These are phyloP conservation scores for Orthosia gracilis DNA, from an alignment of 2,888 invertebrate species.

Conservation along the genomic window DNA sequence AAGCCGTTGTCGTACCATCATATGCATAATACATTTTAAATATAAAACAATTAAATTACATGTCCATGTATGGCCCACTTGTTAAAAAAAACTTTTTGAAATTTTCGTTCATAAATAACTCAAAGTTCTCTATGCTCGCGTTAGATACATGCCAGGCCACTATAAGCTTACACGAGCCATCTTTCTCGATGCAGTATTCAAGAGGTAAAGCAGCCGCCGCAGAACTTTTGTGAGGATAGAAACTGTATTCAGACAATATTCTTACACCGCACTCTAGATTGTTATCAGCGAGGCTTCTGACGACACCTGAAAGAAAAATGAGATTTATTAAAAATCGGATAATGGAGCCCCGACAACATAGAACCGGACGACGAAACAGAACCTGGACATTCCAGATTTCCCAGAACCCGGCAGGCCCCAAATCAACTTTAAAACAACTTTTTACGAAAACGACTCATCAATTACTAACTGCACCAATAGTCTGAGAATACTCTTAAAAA, in stretches of 20 bases:
- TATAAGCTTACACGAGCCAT: conserved; percentile 82
- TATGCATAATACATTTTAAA: neutral
- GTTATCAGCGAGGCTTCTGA: conserved; percentile 80
- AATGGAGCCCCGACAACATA: no score
- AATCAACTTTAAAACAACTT: no score
- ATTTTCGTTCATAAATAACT: conserved; percentile 81
- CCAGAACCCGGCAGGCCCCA: no score
- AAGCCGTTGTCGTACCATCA: neutral
- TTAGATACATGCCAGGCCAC: conserved; percentile 87
- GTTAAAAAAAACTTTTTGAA: conserved; percentile 83
- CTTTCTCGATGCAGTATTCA: conserved; percentile 83
- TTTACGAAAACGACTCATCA: neutral
- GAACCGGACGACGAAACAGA: neutral
- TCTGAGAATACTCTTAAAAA: neutral
- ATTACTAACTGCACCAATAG: neutral
- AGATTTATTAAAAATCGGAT: neutral
- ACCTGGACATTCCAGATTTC: neutral
- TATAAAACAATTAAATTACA: conserved; percentile 50
- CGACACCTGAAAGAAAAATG: conserved; percentile 73
- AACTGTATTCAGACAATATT: conserved; percentile 83
- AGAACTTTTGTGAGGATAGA: conserved; percentile 78
- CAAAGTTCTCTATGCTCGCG: conserved; percentile 83
- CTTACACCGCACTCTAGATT: conserved; percentile 79
- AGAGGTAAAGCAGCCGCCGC: conserved; percentile 71
- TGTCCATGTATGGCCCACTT: conserved; percentile 67